Evolutionary conservation across 2,797 vertebrate species (phyloP), one percentile per base, ranked within the genome.

Genomic region (Mus caroli): DNA sequence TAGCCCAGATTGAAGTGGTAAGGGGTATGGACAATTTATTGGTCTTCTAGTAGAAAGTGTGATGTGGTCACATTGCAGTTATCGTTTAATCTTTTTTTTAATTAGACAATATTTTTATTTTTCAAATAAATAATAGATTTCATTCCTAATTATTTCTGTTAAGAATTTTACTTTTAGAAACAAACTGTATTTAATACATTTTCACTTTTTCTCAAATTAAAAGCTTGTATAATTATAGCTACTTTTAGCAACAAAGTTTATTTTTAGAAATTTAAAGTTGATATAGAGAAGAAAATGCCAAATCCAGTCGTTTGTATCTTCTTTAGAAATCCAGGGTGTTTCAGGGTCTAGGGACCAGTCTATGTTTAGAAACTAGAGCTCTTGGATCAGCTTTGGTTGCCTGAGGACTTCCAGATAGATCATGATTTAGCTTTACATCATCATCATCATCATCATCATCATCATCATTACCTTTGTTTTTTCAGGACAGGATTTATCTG

Each of bases 61-160:
- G 20, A 37, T 88, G 40, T 43, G 34, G 14, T 4, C 43, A 37
- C 4, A 76, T 75, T 79, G 34, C 12, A 86, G 22, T 85, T 86
- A 88, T 79, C 88, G 13, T 92, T 94, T 84, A 75, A 54, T 58
- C 52, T 54, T 58, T 56, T 56, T 58, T 91, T 76, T n/a, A n/a
- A 71, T 40, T 87, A 79, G 71, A 92, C 56, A 97, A 96, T 88
- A 71, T 85, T 52, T 97, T 96, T 96, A 95, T 93, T 96, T 93
- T 94, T 94, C 85, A 93, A 96, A 93, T 79, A 94, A 77, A 90
- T 93, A 94, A 94, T 31, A 26, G 4, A 94, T 76, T 93, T 89
- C 22, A 62, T 20, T 69, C 5, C n/a, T 93, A 62, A 58, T 94
- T 97, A 96, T 88, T 95, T 97, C 79, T 96, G 3, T 92, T 94